Evolutionary conservation across 2,797 vertebrate species (phyloP).

Genomic region (Sandelia bainsii): DNA sequence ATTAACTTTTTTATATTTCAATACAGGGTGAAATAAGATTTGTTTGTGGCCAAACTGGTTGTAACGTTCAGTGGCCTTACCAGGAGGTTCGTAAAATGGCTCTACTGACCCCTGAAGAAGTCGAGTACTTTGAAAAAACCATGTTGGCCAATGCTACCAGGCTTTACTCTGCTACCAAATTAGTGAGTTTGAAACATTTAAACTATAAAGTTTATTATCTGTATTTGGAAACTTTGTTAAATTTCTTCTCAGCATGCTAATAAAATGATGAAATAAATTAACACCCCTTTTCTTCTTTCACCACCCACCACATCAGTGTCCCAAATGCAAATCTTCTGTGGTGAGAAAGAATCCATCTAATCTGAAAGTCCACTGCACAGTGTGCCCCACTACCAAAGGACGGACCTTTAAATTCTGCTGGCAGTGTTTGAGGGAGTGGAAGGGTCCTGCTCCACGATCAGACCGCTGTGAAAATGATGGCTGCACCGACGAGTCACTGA

Average conservation of each 20-base stretch:
- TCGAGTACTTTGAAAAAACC: constrained; percentile 35
- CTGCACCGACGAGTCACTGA: constrained; percentile 4
- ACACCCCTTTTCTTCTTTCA: neutral
- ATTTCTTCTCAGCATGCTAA: too few species aligned
- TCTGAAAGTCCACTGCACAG: constrained; percentile 48
- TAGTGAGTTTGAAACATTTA: constrained; percentile 50
- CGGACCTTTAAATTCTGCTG: constrained; percentile 58
- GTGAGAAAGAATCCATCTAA: neutral
- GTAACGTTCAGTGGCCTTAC: constrained; percentile 65
- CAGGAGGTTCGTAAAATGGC: constrained; percentile 77
- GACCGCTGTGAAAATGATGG: too few species aligned
- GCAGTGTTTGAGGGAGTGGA: constrained; percentile 67
- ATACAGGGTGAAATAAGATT: constrained; percentile 71
- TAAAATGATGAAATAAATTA: neutral
- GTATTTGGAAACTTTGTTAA: too few species aligned
- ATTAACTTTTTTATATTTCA: neutral
- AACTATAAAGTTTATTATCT: neutral
- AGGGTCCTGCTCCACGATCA: neutral
- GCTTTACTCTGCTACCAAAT: constrained; percentile 46
- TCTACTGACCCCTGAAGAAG: constrained; percentile 71
- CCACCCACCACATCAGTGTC: constrained; percentile 43
- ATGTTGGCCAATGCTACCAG: neutral
- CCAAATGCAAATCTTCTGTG: constrained; percentile 32
- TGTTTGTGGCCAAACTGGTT: constrained; percentile 62
- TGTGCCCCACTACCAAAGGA: neutral